Conservation (phyloP, 1,140 invertebrate species). For the Dendroctonus valens region DNA sequence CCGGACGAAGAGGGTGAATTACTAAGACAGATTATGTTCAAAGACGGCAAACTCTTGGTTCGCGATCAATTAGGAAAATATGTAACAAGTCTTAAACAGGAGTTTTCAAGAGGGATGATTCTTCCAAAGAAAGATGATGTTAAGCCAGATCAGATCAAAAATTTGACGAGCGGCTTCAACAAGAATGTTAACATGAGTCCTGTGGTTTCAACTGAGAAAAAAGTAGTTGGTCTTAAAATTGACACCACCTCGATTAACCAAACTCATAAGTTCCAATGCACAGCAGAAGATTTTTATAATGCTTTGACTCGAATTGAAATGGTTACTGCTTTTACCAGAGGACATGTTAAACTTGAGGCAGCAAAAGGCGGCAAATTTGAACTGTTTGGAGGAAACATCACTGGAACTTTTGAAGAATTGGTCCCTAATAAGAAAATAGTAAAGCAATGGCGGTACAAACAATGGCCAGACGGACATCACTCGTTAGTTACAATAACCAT, state of each 20-base stretch:
- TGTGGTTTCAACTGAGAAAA: conserved; percentile 44
- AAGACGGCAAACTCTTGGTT: conserved; percentile 72
- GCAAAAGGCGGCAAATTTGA: conserved; percentile 85
- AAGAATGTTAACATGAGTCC: conserved; percentile 60
- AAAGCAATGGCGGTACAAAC: conserved; percentile 93
- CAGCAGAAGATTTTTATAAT: conserved; percentile 83
- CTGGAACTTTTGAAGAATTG: conserved; percentile 84
- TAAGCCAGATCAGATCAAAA: conserved; percentile 62
- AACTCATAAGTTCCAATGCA: conserved; percentile 84
- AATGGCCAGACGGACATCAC: conserved; percentile 90
- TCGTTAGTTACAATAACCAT: conserved; percentile 86
- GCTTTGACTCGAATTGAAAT: conserved; percentile 84
- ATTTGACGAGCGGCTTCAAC: conserved; percentile 66
- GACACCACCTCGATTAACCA: conserved; percentile 73
- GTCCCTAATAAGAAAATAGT: conserved; percentile 81
- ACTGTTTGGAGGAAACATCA: conserved; percentile 89
- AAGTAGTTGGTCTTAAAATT: conserved; percentile 61
- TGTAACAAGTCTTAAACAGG: conserved; percentile 82
- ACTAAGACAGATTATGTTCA: conserved; percentile 85
- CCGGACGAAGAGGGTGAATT: conserved; percentile 75
- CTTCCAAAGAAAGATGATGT: conserved; percentile 80
- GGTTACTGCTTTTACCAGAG: conserved; percentile 86
- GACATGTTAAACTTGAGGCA: conserved; percentile 73
- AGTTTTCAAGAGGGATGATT: conserved; percentile 90
- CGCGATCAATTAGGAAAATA: conserved; percentile 79